Conservation (phyloP, 2,113 vertebrate genomes). For the Amphiprion ocellaris region DNA sequence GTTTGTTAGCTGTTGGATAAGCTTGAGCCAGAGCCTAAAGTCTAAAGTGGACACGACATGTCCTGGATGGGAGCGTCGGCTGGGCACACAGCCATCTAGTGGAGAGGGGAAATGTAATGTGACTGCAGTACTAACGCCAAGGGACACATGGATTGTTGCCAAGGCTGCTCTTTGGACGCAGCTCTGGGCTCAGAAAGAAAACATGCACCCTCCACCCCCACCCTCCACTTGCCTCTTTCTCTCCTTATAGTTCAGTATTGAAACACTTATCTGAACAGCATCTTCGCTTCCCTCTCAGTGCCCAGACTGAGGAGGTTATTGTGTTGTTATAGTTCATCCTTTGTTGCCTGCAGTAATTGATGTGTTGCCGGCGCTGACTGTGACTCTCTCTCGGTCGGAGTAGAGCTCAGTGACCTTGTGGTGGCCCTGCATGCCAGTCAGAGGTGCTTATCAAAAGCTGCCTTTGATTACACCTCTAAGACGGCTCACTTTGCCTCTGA, state of each 20-base stretch:
- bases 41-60: slow-evolving; percentile 75
- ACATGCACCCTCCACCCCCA: slow-evolving; percentile 32
- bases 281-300: slow-evolving; percentile 40
- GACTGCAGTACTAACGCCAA: slow-evolving; percentile 75
- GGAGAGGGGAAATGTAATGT: slow-evolving; percentile 77
- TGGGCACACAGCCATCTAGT: slow-evolving; percentile 69
- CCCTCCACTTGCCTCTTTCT: slow-evolving; percentile 40
- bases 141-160: slow-evolving; percentile 75
- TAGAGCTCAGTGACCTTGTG: slow-evolving; percentile 64
- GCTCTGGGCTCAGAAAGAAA: slow-evolving; percentile 64
- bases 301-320: slow-evolving; percentile 60
- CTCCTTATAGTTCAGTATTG: slow-evolving; percentile 55
- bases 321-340: slow-evolving; percentile 67
- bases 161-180: slow-evolving; percentile 66
- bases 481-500: slow-evolving; percentile 56
- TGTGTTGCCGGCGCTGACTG: slow-evolving; percentile 43
- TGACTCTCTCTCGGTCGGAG: slow-evolving; percentile 36
- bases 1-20: slow-evolving; percentile 73
- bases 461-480: slow-evolving; percentile 62
- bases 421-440: slow-evolving; percentile 59
- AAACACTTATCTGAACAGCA: slow-evolving; percentile 68
- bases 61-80: slow-evolving; percentile 72
- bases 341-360: slow-evolving; percentile 61
- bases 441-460: slow-evolving; percentile 69
- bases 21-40: slow-evolving; percentile 64